Evolutionary conservation across 2,888 invertebrate genomes (phyloP).

Genomic region (Epinotia bilunana): DNA sequence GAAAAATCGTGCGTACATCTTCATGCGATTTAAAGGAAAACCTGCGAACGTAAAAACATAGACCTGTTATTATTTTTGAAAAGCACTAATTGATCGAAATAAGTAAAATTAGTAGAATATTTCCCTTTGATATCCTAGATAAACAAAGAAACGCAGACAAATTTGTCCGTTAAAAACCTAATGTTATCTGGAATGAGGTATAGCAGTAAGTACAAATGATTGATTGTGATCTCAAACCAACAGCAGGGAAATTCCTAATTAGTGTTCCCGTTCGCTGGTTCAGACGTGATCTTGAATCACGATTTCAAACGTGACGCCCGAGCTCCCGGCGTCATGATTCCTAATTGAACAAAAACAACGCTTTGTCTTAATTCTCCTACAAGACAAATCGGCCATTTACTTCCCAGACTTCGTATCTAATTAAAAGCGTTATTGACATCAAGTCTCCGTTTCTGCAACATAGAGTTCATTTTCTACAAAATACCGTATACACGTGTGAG

Average conservation of each 20-base stretch:
- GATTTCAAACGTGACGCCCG: constrained; percentile 18
- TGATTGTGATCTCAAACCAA: not conserved
- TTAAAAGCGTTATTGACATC: not conserved
- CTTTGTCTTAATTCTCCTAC: constrained; percentile 33
- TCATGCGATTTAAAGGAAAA: no score
- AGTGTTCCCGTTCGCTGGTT: not conserved
- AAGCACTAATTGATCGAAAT: no score
- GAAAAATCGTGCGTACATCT: no score
- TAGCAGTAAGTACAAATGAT: no score
- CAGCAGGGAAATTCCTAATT: constrained; percentile 2
- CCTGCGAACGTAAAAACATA: no score
- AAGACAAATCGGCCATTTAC: constrained; percentile 21
- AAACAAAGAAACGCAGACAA: no score
- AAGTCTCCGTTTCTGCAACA: not conserved
- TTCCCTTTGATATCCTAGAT: no score
- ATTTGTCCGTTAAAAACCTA: no score
- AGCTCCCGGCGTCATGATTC: constrained; percentile 28
- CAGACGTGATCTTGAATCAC: constrained; percentile 1
- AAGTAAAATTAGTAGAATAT: no score
- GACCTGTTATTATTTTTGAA: no score
- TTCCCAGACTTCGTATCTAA: not conserved
- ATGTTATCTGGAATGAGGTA: no score
- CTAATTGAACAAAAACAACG: constrained; percentile 40
- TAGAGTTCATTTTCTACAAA: constrained; percentile 1
- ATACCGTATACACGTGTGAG: not conserved